phyloP scores from a whole-genome alignment of 2,797 vertebrate genomes.

The Nasua narica region DNA sequence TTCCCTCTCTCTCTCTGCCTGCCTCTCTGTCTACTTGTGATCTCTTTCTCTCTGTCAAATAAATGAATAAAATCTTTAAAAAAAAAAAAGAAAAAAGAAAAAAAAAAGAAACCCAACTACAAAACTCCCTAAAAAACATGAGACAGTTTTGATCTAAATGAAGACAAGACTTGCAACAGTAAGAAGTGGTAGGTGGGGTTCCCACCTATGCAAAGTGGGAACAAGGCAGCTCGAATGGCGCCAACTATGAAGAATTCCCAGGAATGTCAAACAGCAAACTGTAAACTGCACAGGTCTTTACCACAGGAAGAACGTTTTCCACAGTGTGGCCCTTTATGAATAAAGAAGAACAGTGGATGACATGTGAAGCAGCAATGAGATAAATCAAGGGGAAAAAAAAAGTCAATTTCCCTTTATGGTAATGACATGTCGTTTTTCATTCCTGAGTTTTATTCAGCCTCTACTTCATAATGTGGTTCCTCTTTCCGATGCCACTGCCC shows the following conservation, averaged over 20 bases:
- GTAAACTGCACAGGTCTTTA: too few species aligned
- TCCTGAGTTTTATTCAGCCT: slow-evolving; percentile 49
- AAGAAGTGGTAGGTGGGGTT: background rate
- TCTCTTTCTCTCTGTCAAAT: too few species aligned
- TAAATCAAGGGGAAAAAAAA: background rate
- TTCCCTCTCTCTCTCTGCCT: too few species aligned
- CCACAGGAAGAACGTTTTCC: background rate
- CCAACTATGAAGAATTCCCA: background rate
- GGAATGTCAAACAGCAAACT: background rate
- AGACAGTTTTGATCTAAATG: background rate
- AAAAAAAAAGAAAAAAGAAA: too few species aligned
- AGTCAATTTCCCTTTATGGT: background rate
- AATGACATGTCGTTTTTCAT: slow-evolving; percentile 45
- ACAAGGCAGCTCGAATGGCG: background rate
- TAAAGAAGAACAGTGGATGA: background rate
- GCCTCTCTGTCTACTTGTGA: too few species aligned
- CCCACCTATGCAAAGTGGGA: background rate
- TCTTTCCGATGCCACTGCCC: slow-evolving; percentile 19
- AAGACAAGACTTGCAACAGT: background rate
- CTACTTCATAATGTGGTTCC: slow-evolving; percentile 67
- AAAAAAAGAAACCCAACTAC: background rate
- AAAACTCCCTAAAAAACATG: background rate
- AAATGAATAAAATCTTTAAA: too few species aligned
- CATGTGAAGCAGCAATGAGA: background rate
- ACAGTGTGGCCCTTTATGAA: background rate